A percentile compares a stretch with the other conserved stretches of the same genome.
These are phyloP conservation scores for Podarcis raffonei DNA, from an alignment of 2,113 vertebrate genomes.

Conservation along the genomic window DNA sequence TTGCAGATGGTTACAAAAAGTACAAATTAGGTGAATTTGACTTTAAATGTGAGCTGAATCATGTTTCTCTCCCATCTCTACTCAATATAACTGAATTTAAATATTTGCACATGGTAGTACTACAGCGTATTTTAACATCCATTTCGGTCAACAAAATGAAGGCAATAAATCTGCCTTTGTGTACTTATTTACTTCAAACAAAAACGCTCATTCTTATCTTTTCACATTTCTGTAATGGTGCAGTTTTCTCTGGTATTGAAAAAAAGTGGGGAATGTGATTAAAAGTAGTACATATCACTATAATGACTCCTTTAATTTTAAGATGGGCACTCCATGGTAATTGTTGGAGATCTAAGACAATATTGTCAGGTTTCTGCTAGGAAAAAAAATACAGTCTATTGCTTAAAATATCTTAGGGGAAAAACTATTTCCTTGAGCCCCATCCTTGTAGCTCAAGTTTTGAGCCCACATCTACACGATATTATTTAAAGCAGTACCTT, in stretches of 20 bases:
- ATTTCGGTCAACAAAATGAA: constrained; percentile 40
- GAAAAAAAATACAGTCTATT: constrained; percentile 19
- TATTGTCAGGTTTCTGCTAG: neutral
- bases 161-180: neutral
- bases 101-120: constrained; percentile 11
- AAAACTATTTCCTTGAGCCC: neutral
- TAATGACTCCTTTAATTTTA: neutral
- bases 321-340: neutral
- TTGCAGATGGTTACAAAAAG: no score
- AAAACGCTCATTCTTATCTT: constrained; percentile 12
- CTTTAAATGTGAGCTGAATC: no score
- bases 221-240: neutral
- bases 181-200: constrained; percentile 12
- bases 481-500: no score
- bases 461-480: neutral
- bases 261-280: constrained; percentile 20
- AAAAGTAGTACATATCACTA: constrained; percentile 11
- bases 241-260: neutral
- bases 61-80: no score
- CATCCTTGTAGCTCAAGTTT: neutral
- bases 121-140: constrained; percentile 37
- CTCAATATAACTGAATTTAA: constrained; percentile 44
- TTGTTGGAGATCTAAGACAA: neutral
- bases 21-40: no score
- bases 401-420: constrained; percentile 33